Percentiles rank a stretch among this genome's conserved stretches.
These are phyloP conservation scores for Nixonia krombeini DNA, from an alignment of 1,140 invertebrate species.

Conservation along the genomic window DNA sequence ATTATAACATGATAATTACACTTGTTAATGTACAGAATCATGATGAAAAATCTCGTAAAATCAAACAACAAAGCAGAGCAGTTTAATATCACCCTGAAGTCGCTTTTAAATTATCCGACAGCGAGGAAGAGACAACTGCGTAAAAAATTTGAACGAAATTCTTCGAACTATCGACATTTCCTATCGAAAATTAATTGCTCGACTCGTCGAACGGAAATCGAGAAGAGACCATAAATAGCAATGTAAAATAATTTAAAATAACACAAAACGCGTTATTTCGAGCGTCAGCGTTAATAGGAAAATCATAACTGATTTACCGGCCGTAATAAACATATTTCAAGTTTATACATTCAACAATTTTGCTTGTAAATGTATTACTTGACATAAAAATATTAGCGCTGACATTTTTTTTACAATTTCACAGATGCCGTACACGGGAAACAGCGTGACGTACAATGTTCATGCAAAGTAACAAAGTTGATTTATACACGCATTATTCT, in stretches of 20 bases:
- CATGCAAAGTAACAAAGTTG: not conserved
- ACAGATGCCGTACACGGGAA: not conserved
- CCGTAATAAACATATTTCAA: too few relatives aligned
- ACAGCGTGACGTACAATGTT: not conserved
- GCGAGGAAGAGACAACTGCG: too few relatives aligned
- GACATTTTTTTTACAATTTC: not conserved
- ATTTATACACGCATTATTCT: not conserved
- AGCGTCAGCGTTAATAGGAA: too few relatives aligned
- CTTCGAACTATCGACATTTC: too few relatives aligned
- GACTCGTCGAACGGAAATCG: not conserved
- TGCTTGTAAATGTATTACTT: not conserved
- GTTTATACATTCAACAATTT: not conserved
- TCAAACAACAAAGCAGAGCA: conserved; percentile 32
- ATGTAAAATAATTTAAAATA: too few relatives aligned
- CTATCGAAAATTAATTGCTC: not conserved
- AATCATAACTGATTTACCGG: too few relatives aligned
- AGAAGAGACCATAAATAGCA: not conserved
- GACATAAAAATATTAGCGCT: not conserved
- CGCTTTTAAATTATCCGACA: not conserved
- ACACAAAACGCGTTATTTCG: too few relatives aligned
- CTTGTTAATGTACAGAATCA: conserved; percentile 18
- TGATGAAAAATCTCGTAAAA: conserved; percentile 33
- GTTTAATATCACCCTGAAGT: not conserved
- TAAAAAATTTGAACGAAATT: too few relatives aligned
- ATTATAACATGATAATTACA: conserved; percentile 9